Conservation (phyloP, 2,888 invertebrate species). For the Lepidonotus clava region DNA sequence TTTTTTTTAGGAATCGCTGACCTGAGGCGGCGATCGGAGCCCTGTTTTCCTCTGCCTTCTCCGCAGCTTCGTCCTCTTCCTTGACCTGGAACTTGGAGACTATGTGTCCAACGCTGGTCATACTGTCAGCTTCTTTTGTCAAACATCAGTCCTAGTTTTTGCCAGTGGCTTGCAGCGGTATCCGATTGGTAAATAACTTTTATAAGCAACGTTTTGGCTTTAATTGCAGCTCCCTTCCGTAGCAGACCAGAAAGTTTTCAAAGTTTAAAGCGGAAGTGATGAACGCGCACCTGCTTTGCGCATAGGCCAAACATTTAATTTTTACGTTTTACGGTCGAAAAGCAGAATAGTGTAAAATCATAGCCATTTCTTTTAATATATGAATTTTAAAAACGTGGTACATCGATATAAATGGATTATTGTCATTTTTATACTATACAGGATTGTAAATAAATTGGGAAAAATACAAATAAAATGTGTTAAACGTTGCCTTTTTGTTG, state of each 20-base stretch:
- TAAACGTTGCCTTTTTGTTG: not conserved
- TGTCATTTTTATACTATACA: not conserved
- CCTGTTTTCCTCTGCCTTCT: slow-evolving; percentile 18
- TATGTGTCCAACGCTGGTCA: not conserved
- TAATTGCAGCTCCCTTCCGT: not conserved
- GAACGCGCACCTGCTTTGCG: not conserved
- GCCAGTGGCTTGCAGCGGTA: not conserved
- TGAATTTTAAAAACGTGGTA: not conserved
- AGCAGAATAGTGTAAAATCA: no score
- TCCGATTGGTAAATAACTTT: not conserved
- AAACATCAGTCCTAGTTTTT: not conserved
- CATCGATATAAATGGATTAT: not conserved
- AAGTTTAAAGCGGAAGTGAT: slow-evolving; percentile 25
- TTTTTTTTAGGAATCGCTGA: no score
- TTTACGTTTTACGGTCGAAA: no score
- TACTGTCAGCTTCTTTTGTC: not conserved
- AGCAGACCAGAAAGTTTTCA: slow-evolving; percentile 44
- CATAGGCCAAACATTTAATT: not conserved
- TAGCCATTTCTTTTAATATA: not conserved
- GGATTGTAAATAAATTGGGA: not conserved
- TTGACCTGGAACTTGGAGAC: slow-evolving; percentile 12
- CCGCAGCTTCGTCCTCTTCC: slow-evolving; percentile 13
- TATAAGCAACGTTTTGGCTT: not conserved
- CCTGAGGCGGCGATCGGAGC: no score
- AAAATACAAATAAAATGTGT: not conserved